phyloP scores from a whole-genome alignment of 2,888 invertebrate species.

The Eupithecia subumbrata region DNA sequence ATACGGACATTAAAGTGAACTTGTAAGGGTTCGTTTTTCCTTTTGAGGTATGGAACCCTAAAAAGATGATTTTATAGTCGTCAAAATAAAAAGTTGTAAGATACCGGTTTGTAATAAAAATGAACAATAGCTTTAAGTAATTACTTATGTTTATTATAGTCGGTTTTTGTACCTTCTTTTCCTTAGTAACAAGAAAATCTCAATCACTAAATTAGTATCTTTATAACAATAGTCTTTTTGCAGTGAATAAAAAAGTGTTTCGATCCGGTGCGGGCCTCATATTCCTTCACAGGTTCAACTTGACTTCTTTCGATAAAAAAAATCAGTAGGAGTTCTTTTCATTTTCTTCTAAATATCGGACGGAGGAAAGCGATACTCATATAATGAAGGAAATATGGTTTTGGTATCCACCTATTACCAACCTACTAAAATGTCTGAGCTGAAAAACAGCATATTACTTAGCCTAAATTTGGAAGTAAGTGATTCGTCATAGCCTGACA shows the following conservation, averaged over 20 bases:
- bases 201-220: not conserved
- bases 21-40: no score
- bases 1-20: no score
- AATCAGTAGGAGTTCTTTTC: not conserved
- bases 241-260: no score
- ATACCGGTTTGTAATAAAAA: not conserved
- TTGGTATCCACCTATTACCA: not conserved
- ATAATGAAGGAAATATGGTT: not conserved
- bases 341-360: not conserved
- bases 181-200: not conserved
- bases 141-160: not conserved
- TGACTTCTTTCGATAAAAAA: not conserved
- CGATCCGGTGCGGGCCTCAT: no score
- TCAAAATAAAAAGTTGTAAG: not conserved
- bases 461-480: not conserved
- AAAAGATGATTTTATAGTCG: not conserved
- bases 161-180: not conserved
- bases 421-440: not conserved
- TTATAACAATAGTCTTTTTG: not conserved
- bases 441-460: not conserved
- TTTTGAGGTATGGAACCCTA: no score
- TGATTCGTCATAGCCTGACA: constrained; percentile 5
- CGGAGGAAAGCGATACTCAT: not conserved
- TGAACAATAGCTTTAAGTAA: not conserved
- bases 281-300: no score